Percentiles rank a stretch among this genome's conserved stretches.
Evolutionary conservation across 2,888 invertebrate genomes (phyloP).

Genomic region (Sinelater perroti): DNA sequence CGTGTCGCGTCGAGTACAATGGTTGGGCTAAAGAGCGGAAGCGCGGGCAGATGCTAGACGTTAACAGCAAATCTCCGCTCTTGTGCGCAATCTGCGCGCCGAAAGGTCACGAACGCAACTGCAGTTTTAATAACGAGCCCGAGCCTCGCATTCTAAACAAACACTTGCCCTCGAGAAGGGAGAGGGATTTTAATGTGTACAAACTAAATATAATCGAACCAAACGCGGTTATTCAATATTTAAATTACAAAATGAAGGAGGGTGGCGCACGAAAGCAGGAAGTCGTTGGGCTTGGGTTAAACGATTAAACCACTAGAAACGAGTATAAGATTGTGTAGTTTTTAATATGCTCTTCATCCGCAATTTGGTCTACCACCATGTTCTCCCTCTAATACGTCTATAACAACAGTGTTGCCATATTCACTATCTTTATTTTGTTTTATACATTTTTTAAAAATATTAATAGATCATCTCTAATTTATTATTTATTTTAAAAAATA

Average conservation of each 20-base stretch:
- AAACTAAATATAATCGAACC: conserved; percentile 43
- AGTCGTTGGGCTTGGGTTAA: conserved; percentile 43
- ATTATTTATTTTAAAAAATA: too few species aligned
- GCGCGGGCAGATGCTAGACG: conserved; percentile 44
- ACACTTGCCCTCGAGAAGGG: conserved; percentile 42
- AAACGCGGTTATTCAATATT: conserved; percentile 47
- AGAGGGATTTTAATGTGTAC: conserved; percentile 41
- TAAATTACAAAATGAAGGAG: conserved; percentile 46
- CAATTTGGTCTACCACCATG: too few species aligned
- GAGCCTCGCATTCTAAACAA: conserved; percentile 42
- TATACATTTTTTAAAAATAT: too few species aligned
- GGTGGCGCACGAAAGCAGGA: conserved; percentile 42
- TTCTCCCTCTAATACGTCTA: too few species aligned
- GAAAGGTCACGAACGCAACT: conserved; percentile 43
- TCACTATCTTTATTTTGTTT: too few species aligned
- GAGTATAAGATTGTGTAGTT: conserved; percentile 43
- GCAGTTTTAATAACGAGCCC: conserved; percentile 41
- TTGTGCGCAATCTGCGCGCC: conserved; percentile 41
- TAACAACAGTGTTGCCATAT: too few species aligned
- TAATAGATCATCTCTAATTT: too few species aligned
- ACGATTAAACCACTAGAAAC: conserved; percentile 44
- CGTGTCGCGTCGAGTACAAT: conserved; percentile 43
- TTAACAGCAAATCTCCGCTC: conserved; percentile 36
- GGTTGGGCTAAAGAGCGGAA: conserved; percentile 40
- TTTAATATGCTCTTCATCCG: too few species aligned